Conservation (phyloP, 1,140 invertebrate species). For the Neodiprion fabricii region DNA sequence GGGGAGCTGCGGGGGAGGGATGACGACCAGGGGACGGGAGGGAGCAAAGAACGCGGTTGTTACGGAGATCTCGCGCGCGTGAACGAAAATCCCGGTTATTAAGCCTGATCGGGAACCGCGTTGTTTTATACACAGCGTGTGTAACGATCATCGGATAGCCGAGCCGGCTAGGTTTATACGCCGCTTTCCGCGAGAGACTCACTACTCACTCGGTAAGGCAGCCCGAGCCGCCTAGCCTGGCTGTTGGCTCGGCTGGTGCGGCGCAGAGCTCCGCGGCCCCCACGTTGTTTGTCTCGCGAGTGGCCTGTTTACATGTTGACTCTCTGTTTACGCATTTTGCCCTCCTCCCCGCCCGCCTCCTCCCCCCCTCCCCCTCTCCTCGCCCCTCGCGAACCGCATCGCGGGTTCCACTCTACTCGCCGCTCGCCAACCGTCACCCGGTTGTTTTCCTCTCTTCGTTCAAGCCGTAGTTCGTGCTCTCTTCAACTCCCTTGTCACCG, state of each 20-base stretch:
- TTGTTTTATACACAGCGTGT: too few relatives aligned
- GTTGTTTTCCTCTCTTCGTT: constrained; percentile 13
- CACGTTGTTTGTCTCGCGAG: constrained; percentile 64
- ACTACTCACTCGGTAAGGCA: background rate
- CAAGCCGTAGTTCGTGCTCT: constrained; percentile 20
- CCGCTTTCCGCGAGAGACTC: constrained; percentile 3
- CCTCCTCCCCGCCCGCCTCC: constrained; percentile 28
- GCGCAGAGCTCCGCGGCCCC: constrained; percentile 53
- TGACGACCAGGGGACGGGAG: too few relatives aligned
- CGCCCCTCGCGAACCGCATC: constrained; percentile 25
- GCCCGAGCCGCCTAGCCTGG: background rate
- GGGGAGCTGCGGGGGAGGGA: too few relatives aligned
- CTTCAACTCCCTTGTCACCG: background rate
- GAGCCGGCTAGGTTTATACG: background rate
- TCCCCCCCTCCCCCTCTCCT: constrained; percentile 29
- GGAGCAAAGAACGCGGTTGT: background rate
- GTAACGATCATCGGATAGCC: too few relatives aligned
- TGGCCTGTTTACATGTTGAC: constrained; percentile 65
- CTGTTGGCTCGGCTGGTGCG: constrained; percentile 20
- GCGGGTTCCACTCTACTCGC: constrained; percentile 21
- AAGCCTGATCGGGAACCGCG: too few relatives aligned
- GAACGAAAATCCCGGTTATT: background rate
- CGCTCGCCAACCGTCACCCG: constrained; percentile 27
- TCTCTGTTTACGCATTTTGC: constrained; percentile 62
- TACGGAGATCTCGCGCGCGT: background rate